Conservation (phyloP, 2,113 vertebrate species). For the Megaceryle maxima region DNA sequence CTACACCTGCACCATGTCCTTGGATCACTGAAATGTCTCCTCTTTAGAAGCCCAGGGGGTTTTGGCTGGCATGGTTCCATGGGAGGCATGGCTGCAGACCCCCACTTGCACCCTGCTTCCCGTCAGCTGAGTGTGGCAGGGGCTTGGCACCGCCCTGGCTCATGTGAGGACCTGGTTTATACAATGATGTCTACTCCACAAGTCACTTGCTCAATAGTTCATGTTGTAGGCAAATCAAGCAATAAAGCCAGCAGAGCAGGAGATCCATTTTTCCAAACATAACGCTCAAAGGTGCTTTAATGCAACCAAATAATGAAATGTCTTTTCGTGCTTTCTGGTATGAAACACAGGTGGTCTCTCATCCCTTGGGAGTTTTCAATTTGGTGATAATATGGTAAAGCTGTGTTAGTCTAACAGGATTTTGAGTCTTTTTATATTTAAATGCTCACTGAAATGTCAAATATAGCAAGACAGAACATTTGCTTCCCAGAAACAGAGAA, state of each 20-base stretch:
- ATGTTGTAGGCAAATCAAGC: fast-evolving
- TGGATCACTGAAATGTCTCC: not conserved
- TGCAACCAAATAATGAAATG: not conserved
- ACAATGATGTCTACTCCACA: not conserved
- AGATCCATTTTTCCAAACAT: not conserved
- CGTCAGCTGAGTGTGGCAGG: not conserved
- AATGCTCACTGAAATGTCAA: not conserved
- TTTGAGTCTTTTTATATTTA: not conserved
- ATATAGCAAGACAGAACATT: not conserved
- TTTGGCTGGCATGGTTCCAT: fast-evolving
- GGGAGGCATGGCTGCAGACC: not conserved
- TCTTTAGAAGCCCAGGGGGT: fast-evolving
- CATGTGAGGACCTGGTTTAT: fast-evolving
- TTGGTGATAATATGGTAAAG: not conserved
- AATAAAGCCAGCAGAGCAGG: not conserved
- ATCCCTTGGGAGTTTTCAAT: not conserved
- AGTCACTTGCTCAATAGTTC: not conserved
- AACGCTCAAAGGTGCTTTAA: not conserved
- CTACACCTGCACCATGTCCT: not conserved
- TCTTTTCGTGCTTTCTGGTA: not conserved
- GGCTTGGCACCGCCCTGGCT: fast-evolving
- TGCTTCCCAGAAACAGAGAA: not conserved
- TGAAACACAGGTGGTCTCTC: not conserved
- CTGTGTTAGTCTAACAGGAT: not conserved
- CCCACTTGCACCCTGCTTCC: fast-evolving